A percentile compares a stretch with the other conserved stretches of the same genome.
phyloP scores from a whole-genome alignment of 2,113 vertebrate species.

The Zosterops japonicus region DNA sequence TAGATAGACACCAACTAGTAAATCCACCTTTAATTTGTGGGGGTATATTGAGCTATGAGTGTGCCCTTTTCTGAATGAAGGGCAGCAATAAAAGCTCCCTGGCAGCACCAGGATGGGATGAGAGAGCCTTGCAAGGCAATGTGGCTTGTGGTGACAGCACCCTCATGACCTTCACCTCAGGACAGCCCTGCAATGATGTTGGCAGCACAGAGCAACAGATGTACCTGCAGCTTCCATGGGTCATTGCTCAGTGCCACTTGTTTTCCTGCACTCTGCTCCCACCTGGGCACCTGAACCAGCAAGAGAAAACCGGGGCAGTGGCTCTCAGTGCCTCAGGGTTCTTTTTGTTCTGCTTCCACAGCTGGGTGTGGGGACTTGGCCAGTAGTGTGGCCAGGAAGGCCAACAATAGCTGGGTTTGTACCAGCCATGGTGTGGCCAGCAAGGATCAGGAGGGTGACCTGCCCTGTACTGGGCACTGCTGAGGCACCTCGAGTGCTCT shows the following conservation, averaged over 20 bases:
- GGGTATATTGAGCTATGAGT: not conserved
- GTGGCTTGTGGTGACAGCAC: not conserved
- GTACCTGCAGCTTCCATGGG: not conserved
- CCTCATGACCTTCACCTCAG: not conserved
- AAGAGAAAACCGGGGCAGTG: too few relatives aligned
- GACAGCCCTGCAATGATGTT: not conserved
- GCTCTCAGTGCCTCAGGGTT: rapidly evolving
- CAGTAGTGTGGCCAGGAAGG: too few relatives aligned
- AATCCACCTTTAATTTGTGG: slow-evolving; percentile 57
- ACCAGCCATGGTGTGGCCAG: not conserved
- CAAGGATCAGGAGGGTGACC: not conserved
- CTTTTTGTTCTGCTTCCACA: not conserved
- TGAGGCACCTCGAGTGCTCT: not conserved
- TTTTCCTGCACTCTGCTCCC: not conserved
- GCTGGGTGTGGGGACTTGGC: not conserved
- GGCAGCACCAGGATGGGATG: not conserved
- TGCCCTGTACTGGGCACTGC: not conserved
- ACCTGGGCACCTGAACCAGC: not conserved
- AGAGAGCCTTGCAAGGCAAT: slow-evolving; percentile 46
- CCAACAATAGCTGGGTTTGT: not conserved
- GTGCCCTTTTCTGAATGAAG: slow-evolving; percentile 21
- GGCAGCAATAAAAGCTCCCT: not conserved
- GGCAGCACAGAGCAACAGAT: not conserved
- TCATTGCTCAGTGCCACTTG: not conserved
- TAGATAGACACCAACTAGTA: slow-evolving; percentile 38